Evolutionary conservation across 1,140 invertebrate genomes (phyloP), one percentile per base, ranked within the genome.

Genomic region (Papilio polyxenes): DNA sequence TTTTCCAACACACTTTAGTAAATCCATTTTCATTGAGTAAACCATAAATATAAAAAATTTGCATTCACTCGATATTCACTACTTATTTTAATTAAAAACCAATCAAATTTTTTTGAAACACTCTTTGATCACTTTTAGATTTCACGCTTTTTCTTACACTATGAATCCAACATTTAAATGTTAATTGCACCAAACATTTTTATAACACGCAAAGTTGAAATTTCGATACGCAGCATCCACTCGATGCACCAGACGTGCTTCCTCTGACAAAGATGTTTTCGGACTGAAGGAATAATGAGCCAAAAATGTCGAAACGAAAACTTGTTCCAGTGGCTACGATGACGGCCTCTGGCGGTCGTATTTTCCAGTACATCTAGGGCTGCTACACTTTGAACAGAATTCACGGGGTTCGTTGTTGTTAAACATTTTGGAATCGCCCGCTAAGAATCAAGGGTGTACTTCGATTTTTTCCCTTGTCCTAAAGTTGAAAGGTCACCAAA

Each of bases 261-360:
- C 49, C 23, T 8, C 49, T n/a, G 13, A 53, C 49, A 49, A n/a
- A 77, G n/a, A 77, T 31, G 49, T 77, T 77, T 56, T 56, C 8
- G 23, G 20, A 77, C 75, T 77, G 75, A 53, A 10, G 31, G 10
- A 77, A 49, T 77, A 53, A 77, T 23, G 9, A 56, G 5, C 44
- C 11, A 51, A 49, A 20, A 76, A 51, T 77, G 23, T 37, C 49
- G n/a, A 20, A 77, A 53, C 75, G 23, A 56, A 56, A 77, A 77
- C 75, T 53, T 20, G 75, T 77, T 56, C 9, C 48, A 2, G 1
- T 53, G 11, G 13, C 48, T 49, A 53, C 44, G 49, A 23, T 53
- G 75, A 77, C 49, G 75, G 13, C 13, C 20, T 15, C 75, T 53
- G 75, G 7, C 13, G 75, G 15, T 76, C 49, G 75, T 77, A 77